These are phyloP conservation scores for Baronia brevicornis DNA, from an alignment of 2,888 invertebrate genomes.

Conservation along the genomic window DNA sequence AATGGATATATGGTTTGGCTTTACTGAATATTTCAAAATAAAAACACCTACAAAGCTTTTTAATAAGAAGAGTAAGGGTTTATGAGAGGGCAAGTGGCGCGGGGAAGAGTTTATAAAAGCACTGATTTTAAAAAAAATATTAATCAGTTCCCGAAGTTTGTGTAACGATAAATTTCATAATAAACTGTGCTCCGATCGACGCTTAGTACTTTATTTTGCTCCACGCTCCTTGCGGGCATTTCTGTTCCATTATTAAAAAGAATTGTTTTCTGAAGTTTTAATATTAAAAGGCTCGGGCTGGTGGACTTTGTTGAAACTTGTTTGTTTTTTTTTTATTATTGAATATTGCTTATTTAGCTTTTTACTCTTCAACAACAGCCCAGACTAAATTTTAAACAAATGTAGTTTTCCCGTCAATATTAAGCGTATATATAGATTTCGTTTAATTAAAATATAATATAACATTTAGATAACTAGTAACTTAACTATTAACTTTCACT, in stretches of 20 bases:
- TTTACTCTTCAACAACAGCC: conserved; percentile 2
- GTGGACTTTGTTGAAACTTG: conserved; percentile 29
- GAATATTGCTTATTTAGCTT: conserved; percentile 10
- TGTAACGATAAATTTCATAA: conserved; percentile 51
- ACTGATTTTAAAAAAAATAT: conserved; percentile 32
- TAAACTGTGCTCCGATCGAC: conserved; percentile 47
- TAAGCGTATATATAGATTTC: too few relatives aligned
- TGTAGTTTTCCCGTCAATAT: too few relatives aligned
- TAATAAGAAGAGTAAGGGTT: too few relatives aligned
- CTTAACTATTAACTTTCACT: too few relatives aligned
- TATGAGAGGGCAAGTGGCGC: conserved; percentile 17
- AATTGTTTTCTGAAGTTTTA: conserved; percentile 63
- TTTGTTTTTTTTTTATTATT: conserved; percentile 16
- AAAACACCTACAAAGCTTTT: too few relatives aligned
- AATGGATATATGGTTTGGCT: too few relatives aligned
- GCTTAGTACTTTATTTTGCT: conserved; percentile 61
- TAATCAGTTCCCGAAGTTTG: conserved; percentile 40
- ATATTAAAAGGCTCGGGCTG: conserved; percentile 38
- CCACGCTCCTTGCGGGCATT: conserved; percentile 46
- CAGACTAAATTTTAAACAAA: neutral
- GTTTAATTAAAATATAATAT: too few relatives aligned
- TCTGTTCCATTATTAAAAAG: conserved; percentile 56
- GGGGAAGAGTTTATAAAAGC: too few relatives aligned
- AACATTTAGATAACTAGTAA: too few relatives aligned
- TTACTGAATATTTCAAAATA: too few relatives aligned